Base-by-base conservation (phyloP, 1,140 invertebrate species). In the Dufourea novaeangliae region DNA sequence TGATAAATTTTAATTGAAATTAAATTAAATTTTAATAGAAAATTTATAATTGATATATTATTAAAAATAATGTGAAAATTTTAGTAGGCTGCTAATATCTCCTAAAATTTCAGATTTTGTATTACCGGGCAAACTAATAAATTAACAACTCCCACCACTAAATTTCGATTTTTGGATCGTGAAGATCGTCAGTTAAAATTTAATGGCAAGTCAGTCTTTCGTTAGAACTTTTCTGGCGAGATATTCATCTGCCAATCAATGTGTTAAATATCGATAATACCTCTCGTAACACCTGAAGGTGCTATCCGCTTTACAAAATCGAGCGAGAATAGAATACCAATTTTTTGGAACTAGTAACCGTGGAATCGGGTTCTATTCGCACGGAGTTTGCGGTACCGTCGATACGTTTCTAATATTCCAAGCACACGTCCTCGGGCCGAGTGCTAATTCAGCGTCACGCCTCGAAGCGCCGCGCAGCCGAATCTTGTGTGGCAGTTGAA, bases 381-480 rank as follows among this genome's bases (percentile, higher is more conserved):
- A 76, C 54, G 66, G 54, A 14, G 29, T 34, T 76, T 59, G 73
- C 64, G 73, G 63, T 67, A 57, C 34, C 50, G 20, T 14, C 64
- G 32, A 22, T 29, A n/a, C 27, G 27, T 41, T 29, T 25, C 50
- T 20, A 29, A 32, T 76, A 76, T 76, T 69, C 73, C 39, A 37
- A 2, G 41, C 73, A 76, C 73, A 54, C 29, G 64, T 59, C 29
- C 32, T 20, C 44, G 44, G 61, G 57, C 34, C 29, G 62, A 78
- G 62, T 59, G 70, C 62, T 79, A 76, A 76, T 76, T 61, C 66
- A 34, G 69, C 73, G 73, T 76, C 73, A 61, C 66, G 64, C 52
- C 71, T 68, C 44, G 29, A 59, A 2, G 57, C 14, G 20, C 22
- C 64, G 14, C 50, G 64, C 34, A 59, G 25, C 64, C 73, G 52